phyloP scores from a whole-genome alignment of 2,113 vertebrate genomes.

The Hippocampus comes region DNA sequence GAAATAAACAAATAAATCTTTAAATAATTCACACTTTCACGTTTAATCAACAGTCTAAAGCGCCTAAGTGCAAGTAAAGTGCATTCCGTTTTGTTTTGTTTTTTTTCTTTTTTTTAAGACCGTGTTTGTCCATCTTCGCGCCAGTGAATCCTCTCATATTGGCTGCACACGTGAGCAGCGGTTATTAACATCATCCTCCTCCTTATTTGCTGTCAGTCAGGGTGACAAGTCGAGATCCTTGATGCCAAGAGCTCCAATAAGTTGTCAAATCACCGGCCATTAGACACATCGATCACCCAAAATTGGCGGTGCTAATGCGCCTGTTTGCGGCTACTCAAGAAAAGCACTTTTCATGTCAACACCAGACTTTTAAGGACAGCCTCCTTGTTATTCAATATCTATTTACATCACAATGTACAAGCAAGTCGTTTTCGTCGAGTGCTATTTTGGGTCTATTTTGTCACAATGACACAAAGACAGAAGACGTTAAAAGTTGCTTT shows the following conservation, averaged over 20 bases:
- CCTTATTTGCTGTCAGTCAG: neutral
- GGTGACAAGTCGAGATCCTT: neutral
- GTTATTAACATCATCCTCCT: neutral
- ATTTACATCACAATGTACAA: slow-evolving; percentile 79
- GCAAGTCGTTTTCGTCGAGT: slow-evolving; percentile 87
- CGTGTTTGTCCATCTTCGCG: too few relatives aligned
- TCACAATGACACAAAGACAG: slow-evolving; percentile 53
- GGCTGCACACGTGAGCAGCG: too few relatives aligned
- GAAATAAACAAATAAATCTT: too few relatives aligned
- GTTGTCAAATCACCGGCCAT: neutral
- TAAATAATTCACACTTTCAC: too few relatives aligned
- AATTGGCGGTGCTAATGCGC: neutral
- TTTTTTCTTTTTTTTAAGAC: too few relatives aligned
- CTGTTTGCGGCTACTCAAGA: neutral
- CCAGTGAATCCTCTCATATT: too few relatives aligned
- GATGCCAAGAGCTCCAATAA: neutral
- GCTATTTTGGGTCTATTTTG: slow-evolving; percentile 40
- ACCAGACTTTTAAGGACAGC: neutral
- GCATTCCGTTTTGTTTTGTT: too few relatives aligned
- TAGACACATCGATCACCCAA: neutral
- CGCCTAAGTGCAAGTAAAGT: too few relatives aligned
- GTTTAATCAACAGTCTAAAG: too few relatives aligned
- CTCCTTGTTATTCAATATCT: neutral
- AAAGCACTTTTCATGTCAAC: neutral
- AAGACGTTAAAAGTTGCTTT: slow-evolving; percentile 48